Base-by-base conservation (phyloP, 2,888 invertebrate genomes). In the Girardia tigrina region DNA sequence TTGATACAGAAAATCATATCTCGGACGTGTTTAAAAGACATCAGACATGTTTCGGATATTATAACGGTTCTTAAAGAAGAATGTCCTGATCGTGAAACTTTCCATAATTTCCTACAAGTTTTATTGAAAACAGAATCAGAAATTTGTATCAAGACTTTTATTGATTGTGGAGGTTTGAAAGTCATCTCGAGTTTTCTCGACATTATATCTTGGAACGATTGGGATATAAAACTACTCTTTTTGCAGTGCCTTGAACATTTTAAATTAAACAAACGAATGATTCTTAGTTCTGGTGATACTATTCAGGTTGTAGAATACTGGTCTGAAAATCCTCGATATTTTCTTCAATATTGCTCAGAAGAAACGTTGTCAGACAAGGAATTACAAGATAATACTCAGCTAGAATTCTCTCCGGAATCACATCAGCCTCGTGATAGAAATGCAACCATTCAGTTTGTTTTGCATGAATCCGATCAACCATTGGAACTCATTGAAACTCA, bases 181-280 rank as follows among this genome's bases (percentile, higher is more conserved):
- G n/a, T 56, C n/a, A 56, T 56, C 23, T 20, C 56, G 23, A 56
- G n/a, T n/a, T 56, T 56, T 56, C 56, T 56, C 56, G 56, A 56
- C 4, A 56, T n/a, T 12, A n/a, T 56, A 4, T 4, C 56, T 12
- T 56, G 56, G 56, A 56, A 56, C 56, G 56, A 56, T 56, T 56
- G 56, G 56, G 20, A n/a, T 20, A 6, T 56, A n/a, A 56, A 56
- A 56, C n/a, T 56, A 16, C 56, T 56, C n/a, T 56, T 20, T 56
- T 56, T 56, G n/a, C n/a, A 56, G 56, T 56, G 56, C 56, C 56
- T 56, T 56, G 56, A 56, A 20, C 56, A 56, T 56, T 56, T 56
- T 16, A 56, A 56, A 56, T 56, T 56, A 23, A 56, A 56, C n/a
- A 56, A 56, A 56, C 56, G 56, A 56, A 56, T 23, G 4, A 56